Evolutionary conservation across 1,140 invertebrate genomes (phyloP).

Genomic region (Adelges cooleyi): DNA sequence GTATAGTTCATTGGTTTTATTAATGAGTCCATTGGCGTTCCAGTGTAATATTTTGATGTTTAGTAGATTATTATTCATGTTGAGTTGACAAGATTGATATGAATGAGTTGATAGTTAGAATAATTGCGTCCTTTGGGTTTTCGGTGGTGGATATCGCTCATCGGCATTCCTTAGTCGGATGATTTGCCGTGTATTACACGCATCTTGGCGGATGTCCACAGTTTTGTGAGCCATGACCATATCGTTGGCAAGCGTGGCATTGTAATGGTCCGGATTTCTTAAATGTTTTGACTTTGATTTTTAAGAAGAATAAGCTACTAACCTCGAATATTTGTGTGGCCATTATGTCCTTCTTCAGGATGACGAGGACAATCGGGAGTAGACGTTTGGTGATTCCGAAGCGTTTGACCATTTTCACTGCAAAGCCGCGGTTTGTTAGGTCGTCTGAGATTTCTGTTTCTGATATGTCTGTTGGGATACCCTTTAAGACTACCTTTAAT

Average conservation of each 20-base stretch:
- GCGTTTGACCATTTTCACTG: not conserved
- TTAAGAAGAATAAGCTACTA: not conserved
- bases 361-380: not conserved
- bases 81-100: not conserved
- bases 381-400: not conserved
- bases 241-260: constrained; percentile 5
- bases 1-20: not conserved
- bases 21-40: not conserved
- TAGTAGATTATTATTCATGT: not conserved
- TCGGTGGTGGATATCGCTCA: not conserved
- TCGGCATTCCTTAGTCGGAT: not conserved
- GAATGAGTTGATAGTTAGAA: not conserved
- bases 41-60: not conserved
- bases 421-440: not conserved
- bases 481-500: not conserved
- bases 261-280: not conserved
- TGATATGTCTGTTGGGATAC: not conserved
- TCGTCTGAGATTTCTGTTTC: not conserved
- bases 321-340: not conserved
- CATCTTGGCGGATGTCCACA: not conserved
- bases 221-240: not conserved
- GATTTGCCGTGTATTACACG: not conserved
- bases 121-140: not conserved
- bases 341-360: not conserved
- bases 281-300: not conserved